These are phyloP conservation scores for Danio jaintianensis DNA, from an alignment of 2,797 vertebrate species.

Conservation along the genomic window DNA sequence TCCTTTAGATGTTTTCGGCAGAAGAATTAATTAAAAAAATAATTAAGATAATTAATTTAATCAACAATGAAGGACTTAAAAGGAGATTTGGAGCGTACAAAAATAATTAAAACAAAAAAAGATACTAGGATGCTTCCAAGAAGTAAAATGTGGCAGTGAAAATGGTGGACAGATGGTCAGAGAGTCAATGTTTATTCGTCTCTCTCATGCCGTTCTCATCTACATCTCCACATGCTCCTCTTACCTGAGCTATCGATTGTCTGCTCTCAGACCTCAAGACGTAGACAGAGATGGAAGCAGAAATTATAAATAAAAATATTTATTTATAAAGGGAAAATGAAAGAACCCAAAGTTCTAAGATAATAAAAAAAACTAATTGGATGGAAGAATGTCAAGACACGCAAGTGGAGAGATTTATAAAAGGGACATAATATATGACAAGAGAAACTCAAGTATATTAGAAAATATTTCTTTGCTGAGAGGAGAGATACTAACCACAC, in stretches of 20 bases:
- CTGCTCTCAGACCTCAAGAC: slow-evolving; percentile 8
- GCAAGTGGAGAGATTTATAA: neutral
- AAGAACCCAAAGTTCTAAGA: neutral
- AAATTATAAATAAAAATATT: slow-evolving; percentile 6
- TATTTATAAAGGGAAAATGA: neutral
- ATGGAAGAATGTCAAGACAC: neutral
- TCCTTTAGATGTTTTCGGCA: too few relatives aligned
- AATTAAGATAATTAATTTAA: too few relatives aligned
- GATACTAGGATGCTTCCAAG: neutral
- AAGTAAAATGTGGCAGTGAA: neutral
- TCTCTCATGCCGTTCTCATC: slow-evolving; percentile 19
- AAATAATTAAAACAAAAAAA: neutral
- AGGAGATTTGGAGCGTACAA: too few relatives aligned
- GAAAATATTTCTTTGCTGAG: neutral
- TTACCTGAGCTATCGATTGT: slow-evolving; percentile 20
- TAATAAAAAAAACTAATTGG: neutral
- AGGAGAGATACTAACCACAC: neutral
- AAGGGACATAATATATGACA: slow-evolving; percentile 1
- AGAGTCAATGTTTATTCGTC: neutral
- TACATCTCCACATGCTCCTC: slow-evolving; percentile 12
- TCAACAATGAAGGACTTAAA: too few relatives aligned
- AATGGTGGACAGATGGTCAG: slow-evolving; percentile 18
- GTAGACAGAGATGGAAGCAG: slow-evolving; percentile 3
- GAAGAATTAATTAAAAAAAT: too few relatives aligned
- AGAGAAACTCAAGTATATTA: neutral